Evolutionary conservation across 2,888 invertebrate genomes (phyloP), one percentile per base, ranked within the genome.

Genomic region (Cybosia mesomella): DNA sequence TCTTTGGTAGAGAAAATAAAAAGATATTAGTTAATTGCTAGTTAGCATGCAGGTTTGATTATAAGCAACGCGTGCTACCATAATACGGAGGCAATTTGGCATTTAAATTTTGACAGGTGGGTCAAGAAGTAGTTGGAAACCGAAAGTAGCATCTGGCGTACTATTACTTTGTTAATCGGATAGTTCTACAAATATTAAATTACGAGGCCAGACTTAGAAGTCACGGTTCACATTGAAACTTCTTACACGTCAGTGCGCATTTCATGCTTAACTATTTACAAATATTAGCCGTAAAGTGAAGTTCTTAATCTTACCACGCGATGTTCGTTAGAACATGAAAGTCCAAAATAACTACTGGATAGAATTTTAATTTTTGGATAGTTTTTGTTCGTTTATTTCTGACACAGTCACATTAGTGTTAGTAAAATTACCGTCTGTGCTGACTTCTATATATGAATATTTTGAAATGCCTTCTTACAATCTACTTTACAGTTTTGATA

Each of bases 1-100:
- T 77, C 64, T 68, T 68, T 58, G 49, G 39, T 66, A 66, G 66
- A 70, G 73, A 78, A 83, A 82, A 84, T 82, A 83, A 84, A 83
- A 78, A 78, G 72, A 78, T 81, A 81, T 78, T 83, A 74, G 76
- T 82, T 89, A 87, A 89, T 88, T 87, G 85, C 74, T 75, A 75
- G 83, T 85, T 82, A 85, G 81, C 82, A 83, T 73, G 75, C 76
- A 76, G 66, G 73, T 78, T 76, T 74, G 75, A 82, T 82, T 80
- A 76, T 78, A 73, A 72, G 65, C 73, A 64, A 76, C 82, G 70
- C 77, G 74, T 80, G 76, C 73, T 74, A 75, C 72, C 80, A 83
- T 79, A 82, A 83, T 74, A 82, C 83, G 77, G 84, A 85, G 80
- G 86, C 83, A 81, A 85, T 82, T 84, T 81, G 79, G 77, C 80